Conservation (phyloP, 2,888 invertebrate genomes). For the Neoitamus cyanurus region DNA sequence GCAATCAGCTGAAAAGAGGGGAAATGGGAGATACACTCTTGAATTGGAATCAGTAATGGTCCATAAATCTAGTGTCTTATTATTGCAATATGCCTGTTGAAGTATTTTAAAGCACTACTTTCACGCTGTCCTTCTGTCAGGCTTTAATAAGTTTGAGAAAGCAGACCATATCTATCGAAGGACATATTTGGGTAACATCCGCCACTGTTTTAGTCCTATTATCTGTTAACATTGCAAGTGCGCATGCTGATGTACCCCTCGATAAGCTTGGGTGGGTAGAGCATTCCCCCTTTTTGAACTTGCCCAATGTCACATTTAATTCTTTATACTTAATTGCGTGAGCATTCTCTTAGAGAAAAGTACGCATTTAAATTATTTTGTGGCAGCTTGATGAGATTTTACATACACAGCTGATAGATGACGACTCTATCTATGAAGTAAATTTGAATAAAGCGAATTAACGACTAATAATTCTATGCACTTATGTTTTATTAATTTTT, state of each 20-base stretch:
- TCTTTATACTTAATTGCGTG: not conserved
- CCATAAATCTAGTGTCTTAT: not conserved
- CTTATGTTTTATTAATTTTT: too few species aligned
- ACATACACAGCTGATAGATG: not conserved
- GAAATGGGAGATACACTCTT: not conserved
- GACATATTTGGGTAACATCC: not conserved
- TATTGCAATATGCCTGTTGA: not conserved
- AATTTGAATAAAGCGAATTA: too few species aligned
- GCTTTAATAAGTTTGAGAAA: not conserved
- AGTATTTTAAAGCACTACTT: not conserved
- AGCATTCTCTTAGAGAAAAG: not conserved
- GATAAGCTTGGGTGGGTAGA: not conserved
- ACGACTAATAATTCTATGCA: too few species aligned
- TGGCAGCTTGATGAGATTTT: not conserved
- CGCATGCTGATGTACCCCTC: not conserved
- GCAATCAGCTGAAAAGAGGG: constrained; percentile 9
- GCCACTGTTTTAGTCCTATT: not conserved
- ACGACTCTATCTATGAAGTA: not conserved
- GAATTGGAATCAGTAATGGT: not conserved
- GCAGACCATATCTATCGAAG: not conserved
- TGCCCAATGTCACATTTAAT: not conserved
- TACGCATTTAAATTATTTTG: not conserved
- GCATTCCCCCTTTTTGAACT: not conserved
- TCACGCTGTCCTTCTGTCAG: not conserved
- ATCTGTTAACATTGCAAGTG: not conserved